Conservation (phyloP, 2,797 vertebrate species). For the Acomys russatus region DNA sequence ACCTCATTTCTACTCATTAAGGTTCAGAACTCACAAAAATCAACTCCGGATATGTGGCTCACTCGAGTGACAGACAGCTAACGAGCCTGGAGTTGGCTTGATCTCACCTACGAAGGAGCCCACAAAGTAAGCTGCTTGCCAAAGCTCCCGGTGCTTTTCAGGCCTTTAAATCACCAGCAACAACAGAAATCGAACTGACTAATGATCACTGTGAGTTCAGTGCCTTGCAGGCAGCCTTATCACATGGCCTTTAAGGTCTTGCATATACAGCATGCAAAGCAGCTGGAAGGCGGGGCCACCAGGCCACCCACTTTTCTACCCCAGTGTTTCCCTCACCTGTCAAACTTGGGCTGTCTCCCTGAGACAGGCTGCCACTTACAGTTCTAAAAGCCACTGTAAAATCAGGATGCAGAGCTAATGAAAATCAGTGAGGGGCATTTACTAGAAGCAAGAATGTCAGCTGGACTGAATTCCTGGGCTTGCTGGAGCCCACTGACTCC, state of each 20-base stretch:
- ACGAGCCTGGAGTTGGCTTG: background rate
- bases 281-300: background rate
- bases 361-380: background rate
- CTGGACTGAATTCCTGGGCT: background rate
- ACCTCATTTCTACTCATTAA: constrained; percentile 44
- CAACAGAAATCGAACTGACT: background rate
- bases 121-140: background rate
- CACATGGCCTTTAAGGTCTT: background rate
- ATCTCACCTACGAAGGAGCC: background rate
- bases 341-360: background rate
- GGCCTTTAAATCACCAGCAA: constrained; percentile 38
- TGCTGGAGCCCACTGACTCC: background rate
- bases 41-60: background rate
- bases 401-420: constrained; percentile 26
- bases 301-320: background rate
- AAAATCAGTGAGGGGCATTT: constrained; percentile 34
- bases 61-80: background rate
- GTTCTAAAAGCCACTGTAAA: constrained; percentile 23
- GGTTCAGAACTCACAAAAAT: constrained; percentile 1
- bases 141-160: background rate
- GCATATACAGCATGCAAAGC: accelerated
- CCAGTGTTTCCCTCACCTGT: background rate
- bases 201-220: background rate
- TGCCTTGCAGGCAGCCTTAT: background rate
- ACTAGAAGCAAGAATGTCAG: constrained; percentile 11